Evolutionary conservation across 2,797 vertebrate species (phyloP), one percentile per base, ranked within the genome.

Genomic region (Chaunax sp.): DNA sequence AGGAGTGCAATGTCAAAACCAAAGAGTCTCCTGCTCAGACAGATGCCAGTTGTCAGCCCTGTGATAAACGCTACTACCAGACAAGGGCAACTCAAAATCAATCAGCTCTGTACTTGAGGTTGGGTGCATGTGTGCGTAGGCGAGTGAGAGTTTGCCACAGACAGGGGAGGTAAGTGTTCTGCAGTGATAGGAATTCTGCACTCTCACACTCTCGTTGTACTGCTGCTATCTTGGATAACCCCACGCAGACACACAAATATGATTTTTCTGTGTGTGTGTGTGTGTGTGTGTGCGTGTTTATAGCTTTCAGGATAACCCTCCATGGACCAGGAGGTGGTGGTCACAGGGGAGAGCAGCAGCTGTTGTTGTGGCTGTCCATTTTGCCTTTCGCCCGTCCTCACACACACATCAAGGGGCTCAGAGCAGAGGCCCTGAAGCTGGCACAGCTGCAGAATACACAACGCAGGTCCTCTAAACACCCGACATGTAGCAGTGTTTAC

Each of bases 341-440:
- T 67, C 64, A 58, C 40, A 5, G 49, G 63, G 70, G 68, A 69
- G 56, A 72, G 44, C 72, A 76, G 78, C 88, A 88, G 80, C 83
- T 88, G 77, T 68, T 76, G 67, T 72, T 61, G 60, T 73, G 35
- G 53, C 54, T 71, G 78, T 84, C 72, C 81, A 53, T 78, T 85
- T 75, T 78, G 53, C 77, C 72, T 78, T 75, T 75, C 0, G 8
- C 49, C 57, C 60, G 63, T 80, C 74, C 67, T 80, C 54, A 53
- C 38, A 9, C 37, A 22, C 70, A 78, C 72, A 78, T 83, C 77
- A 86, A 79, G 80, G 58, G 45, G 58, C 61, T 30, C 6, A 1
- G 30, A 64, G 72, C 58, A 55, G 70, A 64, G 75, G 66, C 77
- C 77, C 41, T 68, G 75, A 76, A 69, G 64, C 56, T 38, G 75